Base-by-base conservation (phyloP, 1,140 invertebrate genomes). In the Calliopsis andreniformis region DNA sequence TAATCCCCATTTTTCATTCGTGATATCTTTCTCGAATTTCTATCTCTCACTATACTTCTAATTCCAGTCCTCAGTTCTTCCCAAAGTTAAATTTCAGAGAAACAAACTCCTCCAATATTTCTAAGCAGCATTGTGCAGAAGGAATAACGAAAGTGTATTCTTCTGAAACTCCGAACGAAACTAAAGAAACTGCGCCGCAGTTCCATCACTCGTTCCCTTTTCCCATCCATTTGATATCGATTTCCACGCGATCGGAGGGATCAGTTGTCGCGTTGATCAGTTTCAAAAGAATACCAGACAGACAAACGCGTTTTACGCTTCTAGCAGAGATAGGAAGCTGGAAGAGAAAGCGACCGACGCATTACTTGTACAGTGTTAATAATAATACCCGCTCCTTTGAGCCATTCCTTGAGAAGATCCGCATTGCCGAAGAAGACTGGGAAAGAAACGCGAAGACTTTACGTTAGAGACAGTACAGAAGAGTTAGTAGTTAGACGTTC, bases 311-410 rank as follows among this genome's bases (percentile, higher is more conserved):
- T 1, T 56, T 75, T 66, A 45, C 43, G n/a, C n/a, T n/a, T 75
- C 62, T 75, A 75, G 4, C 4, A 14, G 51, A 43, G 32, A 32
- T 43, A 75, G 71, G 71, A 75, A 75, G 62, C 39, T 75, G 62
- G 28, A 70, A 30, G 53, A 59, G 32, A 70, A 69, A 72, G 66
- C 28, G 58, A 56, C 10, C 42, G 42, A 30, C 56, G 42, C 55
- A 70, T 55, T 75, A 32, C 61, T 73, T 73, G 61, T 51, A 70
- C 25, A 63, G 30, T 79, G 59, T 78, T 78, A 64, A 61, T 82
- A 79, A 80, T 90, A 92, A 79, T 90, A 92, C 91, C 90, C 83
- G 91, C 88, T 86, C 89, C 89, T 83, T 89, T 88, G 39, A 91
- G 87, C 90, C 89, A 91, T 75, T 91, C 88, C 76, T 88, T 90